These are phyloP conservation scores for Rugalucina vietnamica DNA, from an alignment of 2,888 invertebrate species.

Conservation along the genomic window DNA sequence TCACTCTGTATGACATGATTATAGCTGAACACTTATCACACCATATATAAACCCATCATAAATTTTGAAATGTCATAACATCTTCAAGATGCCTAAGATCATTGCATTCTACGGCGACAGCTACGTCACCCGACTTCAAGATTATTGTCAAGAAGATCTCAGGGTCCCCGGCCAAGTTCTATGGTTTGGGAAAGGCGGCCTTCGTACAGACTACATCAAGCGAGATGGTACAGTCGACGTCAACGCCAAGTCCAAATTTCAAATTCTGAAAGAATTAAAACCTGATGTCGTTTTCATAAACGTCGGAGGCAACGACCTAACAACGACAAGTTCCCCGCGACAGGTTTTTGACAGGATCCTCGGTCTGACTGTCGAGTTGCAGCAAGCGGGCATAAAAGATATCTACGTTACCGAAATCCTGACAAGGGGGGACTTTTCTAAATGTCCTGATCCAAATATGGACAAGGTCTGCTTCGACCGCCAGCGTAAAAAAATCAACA, in stretches of 20 bases:
- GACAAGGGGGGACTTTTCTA: not conserved
- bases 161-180: too few relatives aligned
- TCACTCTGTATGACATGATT: too few relatives aligned
- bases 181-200: not conserved
- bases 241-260: not conserved
- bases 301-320: not conserved
- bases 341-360: not conserved
- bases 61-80: too few relatives aligned
- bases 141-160: too few relatives aligned
- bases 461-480: not conserved
- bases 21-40: too few relatives aligned
- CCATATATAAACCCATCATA: too few relatives aligned
- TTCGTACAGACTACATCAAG: not conserved
- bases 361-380: not conserved
- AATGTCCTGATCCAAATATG: not conserved
- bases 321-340: not conserved
- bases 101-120: too few relatives aligned
- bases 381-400: not conserved
- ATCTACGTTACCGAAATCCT: not conserved
- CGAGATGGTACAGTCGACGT: not conserved
- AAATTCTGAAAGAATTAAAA: not conserved
- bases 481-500: not conserved
- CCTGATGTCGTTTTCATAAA: not conserved
- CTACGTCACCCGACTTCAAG: too few relatives aligned
- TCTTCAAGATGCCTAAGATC: too few relatives aligned